These are phyloP conservation scores for Mormyrus hasselquistii DNA, from an alignment of 2,797 vertebrate genomes.

Conservation along the genomic window DNA sequence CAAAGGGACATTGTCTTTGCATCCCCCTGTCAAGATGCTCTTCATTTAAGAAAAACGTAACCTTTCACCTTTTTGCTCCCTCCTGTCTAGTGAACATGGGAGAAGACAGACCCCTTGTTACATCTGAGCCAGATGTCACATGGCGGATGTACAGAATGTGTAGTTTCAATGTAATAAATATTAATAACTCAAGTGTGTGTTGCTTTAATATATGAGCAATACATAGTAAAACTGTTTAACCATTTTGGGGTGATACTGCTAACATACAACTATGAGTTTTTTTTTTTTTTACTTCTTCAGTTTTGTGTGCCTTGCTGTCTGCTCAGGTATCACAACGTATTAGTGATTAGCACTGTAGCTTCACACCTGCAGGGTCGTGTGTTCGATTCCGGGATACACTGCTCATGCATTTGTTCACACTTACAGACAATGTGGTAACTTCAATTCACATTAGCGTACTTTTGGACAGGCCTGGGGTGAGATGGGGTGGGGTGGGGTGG, in stretches of 20 bases:
- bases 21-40: not conserved
- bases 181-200: not conserved
- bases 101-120: not conserved
- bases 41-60: not conserved
- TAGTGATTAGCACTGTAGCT: not conserved
- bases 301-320: not conserved
- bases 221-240: not conserved
- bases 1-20: not conserved
- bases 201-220: not conserved
- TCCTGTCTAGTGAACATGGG: not conserved
- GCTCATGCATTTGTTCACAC: not conserved
- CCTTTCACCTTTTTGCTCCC: not conserved
- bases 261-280: not conserved
- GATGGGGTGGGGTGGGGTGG: too few relatives aligned
- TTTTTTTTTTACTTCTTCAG: not conserved
- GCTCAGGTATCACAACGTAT: not conserved
- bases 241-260: not conserved
- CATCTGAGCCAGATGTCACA: not conserved
- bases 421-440: not conserved
- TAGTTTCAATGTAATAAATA: constrained; percentile 16
- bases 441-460: not conserved
- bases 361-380: not conserved
- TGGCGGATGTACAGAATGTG: constrained; percentile 4
- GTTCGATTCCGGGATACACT: not conserved
- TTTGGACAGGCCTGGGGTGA: not conserved